These are phyloP conservation scores for Stenopsyche tienmushanensis DNA, from an alignment of 1,140 invertebrate species.

Conservation along the genomic window DNA sequence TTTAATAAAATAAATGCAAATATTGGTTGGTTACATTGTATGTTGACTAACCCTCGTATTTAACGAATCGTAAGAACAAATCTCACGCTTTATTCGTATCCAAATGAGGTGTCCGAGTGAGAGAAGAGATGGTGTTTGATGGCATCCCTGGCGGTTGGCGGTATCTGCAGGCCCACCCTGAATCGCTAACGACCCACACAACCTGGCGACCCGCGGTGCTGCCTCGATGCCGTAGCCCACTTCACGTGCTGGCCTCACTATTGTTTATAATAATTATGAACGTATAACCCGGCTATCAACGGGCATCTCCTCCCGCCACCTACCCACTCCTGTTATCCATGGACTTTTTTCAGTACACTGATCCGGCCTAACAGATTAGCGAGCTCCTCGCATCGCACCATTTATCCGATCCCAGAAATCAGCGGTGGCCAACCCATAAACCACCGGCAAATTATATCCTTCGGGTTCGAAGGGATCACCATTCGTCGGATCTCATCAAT, in stretches of 20 bases:
- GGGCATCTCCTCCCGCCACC: conserved; percentile 28
- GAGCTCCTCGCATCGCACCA: background rate
- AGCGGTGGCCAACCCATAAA: background rate
- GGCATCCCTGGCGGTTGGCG: too few species aligned
- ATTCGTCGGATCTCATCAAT: too few species aligned
- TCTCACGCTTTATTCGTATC: too few species aligned
- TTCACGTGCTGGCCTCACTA: too few species aligned
- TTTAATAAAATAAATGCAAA: too few species aligned
- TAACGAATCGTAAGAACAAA: too few species aligned
- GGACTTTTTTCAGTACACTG: conserved; percentile 19
- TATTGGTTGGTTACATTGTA: too few species aligned
- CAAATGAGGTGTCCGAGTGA: too few species aligned
- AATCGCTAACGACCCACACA: conserved; percentile 4
- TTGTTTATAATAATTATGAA: conserved; percentile 42
- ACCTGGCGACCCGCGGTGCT: background rate
- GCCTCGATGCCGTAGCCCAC: background rate
- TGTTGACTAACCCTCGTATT: too few species aligned
- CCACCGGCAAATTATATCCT: too few species aligned
- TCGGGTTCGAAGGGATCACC: too few species aligned
- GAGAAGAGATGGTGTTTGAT: too few species aligned
- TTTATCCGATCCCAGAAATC: conserved; percentile 2
- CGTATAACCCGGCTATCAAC: conserved; percentile 33
- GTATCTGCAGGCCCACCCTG: conserved; percentile 28
- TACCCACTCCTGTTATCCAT: conserved; percentile 28
- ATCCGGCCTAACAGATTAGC: conserved; percentile 35